Conservation (phyloP, 2,113 vertebrate genomes). For the Urocynchramus pylzowi region DNA sequence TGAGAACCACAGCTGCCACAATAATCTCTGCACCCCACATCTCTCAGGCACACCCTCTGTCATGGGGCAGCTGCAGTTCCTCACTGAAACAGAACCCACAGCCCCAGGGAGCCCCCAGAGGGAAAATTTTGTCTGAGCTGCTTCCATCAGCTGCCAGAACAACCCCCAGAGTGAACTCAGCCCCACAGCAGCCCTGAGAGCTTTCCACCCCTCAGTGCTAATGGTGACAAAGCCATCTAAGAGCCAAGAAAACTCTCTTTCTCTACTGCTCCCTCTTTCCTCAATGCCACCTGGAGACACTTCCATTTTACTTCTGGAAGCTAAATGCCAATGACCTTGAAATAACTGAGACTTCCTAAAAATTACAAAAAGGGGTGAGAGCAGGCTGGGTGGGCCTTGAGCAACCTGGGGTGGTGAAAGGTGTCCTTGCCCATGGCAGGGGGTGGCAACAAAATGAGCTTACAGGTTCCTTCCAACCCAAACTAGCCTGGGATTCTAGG, state of each 20-base stretch:
- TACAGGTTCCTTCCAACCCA: not conserved
- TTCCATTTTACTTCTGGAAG: not conserved
- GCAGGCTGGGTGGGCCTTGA: not conserved
- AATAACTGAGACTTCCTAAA: not conserved
- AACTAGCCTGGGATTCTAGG: not conserved
- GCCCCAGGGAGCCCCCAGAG: too few relatives aligned
- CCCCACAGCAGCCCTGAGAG: fast-evolving
- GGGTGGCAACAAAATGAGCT: not conserved
- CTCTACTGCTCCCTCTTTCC: not conserved
- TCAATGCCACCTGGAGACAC: not conserved
- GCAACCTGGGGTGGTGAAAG: not conserved
- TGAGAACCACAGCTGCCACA: not conserved
- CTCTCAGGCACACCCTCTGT: too few relatives aligned
- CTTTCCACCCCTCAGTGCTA: not conserved
- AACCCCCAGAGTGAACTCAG: not conserved
- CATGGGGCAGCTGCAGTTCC: fast-evolving
- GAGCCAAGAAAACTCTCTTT: not conserved
- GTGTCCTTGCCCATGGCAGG: not conserved
- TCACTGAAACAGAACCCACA: not conserved
- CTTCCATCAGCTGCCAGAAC: not conserved
- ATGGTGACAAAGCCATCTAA: not conserved
- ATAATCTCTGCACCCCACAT: fast-evolving
- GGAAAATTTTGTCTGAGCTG: not conserved
- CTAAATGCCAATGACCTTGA: not conserved
- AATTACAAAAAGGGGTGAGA: not conserved